Base-by-base conservation (phyloP, 1,140 invertebrate genomes). In the Xylocopa sonorina region DNA sequence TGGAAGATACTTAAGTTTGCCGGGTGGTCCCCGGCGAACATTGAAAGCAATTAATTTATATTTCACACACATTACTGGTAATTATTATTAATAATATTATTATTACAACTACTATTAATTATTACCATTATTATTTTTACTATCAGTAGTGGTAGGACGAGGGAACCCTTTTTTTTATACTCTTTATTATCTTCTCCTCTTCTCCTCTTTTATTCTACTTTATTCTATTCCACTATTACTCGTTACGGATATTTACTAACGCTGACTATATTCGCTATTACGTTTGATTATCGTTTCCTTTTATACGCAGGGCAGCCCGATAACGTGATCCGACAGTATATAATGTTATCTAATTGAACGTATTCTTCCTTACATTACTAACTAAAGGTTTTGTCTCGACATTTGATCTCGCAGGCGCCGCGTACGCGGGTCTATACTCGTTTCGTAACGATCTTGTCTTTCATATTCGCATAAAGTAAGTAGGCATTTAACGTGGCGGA, bases 381-480 rank as follows among this genome's bases (percentile, higher is more conserved):
- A 69, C 50, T 74, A 64, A 83, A 75, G 62, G 0, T 63, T 51
- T 64, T 67, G 69, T 62, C 55, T 53, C 48, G 46, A 51, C 62
- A 72, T 87, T 82, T 87, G 86, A 87, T 87, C 85, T 87, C 86
- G 82, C 69, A 71, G 72, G 62, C 27, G 43, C n/a, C 18, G 43
- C 43, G 51, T 14, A 67, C 34, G 34, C 34, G 69, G 66, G n/a
- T 81, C 78, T 81, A 57, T 57, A 62, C 63, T 80, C 84, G 43
- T 50, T 51, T 78, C 62, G 55, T 75, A 78, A 83, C 73, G 53
- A 83, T 80, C 64, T 48, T 66, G 78, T 85, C 78, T 81, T 83
- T 83, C 63, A 64, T 81, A 74, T 78, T 81, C 58, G 71, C 71
- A 46, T 21, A 83, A 78, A 74, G n/a, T n/a, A n/a, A 78, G 16